A percentile compares a stretch with the other conserved stretches of the same genome.
Evolutionary conservation across 2,888 invertebrate species (phyloP).

Genomic region (Melanchra persicariae): DNA sequence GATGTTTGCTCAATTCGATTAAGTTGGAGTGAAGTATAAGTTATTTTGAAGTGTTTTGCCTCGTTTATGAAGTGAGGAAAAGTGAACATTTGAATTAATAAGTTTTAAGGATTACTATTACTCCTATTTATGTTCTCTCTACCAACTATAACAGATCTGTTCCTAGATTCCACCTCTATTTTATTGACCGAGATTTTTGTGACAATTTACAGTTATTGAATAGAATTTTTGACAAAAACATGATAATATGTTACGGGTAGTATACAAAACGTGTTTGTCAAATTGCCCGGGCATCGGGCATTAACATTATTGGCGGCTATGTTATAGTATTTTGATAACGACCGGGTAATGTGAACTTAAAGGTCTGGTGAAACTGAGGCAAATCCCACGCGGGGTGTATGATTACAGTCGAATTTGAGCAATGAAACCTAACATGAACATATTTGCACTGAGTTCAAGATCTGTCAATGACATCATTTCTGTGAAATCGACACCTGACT

Average conservation of each 20-base stretch:
- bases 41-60: constrained; percentile 10
- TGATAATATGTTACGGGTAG: constrained; percentile 2
- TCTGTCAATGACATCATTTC: too few relatives aligned
- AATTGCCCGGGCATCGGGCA: not conserved
- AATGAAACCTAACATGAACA: too few relatives aligned
- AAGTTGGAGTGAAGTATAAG: not conserved
- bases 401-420: too few relatives aligned
- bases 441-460: too few relatives aligned
- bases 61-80: not conserved
- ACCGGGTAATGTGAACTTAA: constrained; percentile 14
- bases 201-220: not conserved
- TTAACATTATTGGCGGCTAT: constrained; percentile 10
- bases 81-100: not conserved
- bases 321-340: constrained; percentile 19
- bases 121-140: constrained; percentile 15
- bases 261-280: constrained; percentile 1
- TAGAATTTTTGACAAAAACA: not conserved
- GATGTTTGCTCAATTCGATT: not conserved
- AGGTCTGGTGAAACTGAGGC: not conserved
- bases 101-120: constrained; percentile 9
- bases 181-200: not conserved
- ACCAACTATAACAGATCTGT: not conserved
- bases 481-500: too few relatives aligned
- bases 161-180: constrained; percentile 21
- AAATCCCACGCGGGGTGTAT: too few relatives aligned